Percentiles rank a stretch among this genome's conserved stretches.
Conservation (phyloP, 1,140 invertebrate species). For the Bombus balteatus region DNA sequence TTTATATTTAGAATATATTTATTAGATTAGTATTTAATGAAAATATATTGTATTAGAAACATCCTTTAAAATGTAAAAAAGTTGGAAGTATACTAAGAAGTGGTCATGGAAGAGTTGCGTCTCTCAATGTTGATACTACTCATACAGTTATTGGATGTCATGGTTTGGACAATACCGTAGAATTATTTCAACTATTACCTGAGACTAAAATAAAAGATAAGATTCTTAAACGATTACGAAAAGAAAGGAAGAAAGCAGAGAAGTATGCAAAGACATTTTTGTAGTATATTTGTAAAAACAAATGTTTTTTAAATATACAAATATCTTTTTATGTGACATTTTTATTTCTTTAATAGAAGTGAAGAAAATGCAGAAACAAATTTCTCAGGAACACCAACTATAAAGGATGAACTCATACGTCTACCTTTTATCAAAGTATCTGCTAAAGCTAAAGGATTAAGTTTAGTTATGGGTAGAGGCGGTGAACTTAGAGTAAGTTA, state of each 20-base stretch:
- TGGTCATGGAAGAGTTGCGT: slow-evolving; percentile 89
- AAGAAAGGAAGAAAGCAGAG: slow-evolving; percentile 85
- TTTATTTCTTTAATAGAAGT: slow-evolving; percentile 63
- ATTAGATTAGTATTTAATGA: slow-evolving; percentile 20
- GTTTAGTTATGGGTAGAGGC: slow-evolving; percentile 86
- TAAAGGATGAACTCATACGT: slow-evolving; percentile 90
- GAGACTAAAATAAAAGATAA: slow-evolving; percentile 88
- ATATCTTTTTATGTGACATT: slow-evolving; percentile 21
- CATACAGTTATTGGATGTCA: slow-evolving; percentile 90
- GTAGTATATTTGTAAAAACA: not conserved
- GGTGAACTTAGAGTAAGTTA: slow-evolving; percentile 86
- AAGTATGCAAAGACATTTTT: slow-evolving; percentile 80
- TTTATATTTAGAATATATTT: slow-evolving; percentile 17
- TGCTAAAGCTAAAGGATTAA: slow-evolving; percentile 88
- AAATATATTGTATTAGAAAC: slow-evolving; percentile 68
- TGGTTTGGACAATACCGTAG: slow-evolving; percentile 91
- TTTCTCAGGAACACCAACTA: slow-evolving; percentile 77
- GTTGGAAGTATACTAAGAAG: slow-evolving; percentile 90
- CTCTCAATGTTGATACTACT: slow-evolving; percentile 86
- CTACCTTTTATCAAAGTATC: slow-evolving; percentile 86
- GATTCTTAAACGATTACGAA: slow-evolving; percentile 90
- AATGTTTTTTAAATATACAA: not conserved
- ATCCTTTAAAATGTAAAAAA: slow-evolving; percentile 89
- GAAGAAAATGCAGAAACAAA: slow-evolving; percentile 68
- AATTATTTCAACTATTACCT: slow-evolving; percentile 91